Evolutionary conservation across 2,797 vertebrate species (phyloP).

Genomic region (Acropternis orthonyx): DNA sequence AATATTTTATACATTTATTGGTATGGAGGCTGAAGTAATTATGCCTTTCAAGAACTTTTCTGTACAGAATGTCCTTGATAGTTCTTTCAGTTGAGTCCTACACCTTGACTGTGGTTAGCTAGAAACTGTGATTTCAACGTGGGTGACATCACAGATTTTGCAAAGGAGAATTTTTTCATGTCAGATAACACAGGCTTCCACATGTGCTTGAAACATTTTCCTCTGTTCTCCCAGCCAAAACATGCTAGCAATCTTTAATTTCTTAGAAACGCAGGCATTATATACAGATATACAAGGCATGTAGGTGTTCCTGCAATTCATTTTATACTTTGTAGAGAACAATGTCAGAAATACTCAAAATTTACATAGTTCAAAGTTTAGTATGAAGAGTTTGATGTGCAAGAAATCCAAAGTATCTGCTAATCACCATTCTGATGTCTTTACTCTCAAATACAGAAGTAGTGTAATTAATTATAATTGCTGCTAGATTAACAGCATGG

Average conservation of each 20-base stretch:
- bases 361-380: not conserved
- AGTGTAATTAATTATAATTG: not conserved
- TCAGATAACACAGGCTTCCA: not conserved
- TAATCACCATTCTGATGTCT: not conserved
- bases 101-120: not conserved
- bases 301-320: not conserved
- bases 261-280: not conserved
- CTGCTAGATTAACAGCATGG: not conserved
- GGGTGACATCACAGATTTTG: not conserved
- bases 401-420: not conserved
- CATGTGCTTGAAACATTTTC: not conserved
- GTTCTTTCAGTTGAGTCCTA: not conserved
- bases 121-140: not conserved
- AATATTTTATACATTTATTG: not conserved
- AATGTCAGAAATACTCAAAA: not conserved
- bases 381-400: not conserved
- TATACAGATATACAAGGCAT: not conserved
- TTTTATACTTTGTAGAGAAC: not conserved
- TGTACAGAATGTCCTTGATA: not conserved
- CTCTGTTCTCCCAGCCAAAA: not conserved
- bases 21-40: constrained; percentile 4
- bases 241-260: not conserved
- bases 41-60: not conserved
- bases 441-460: not conserved
- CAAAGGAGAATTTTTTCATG: not conserved